Conservation (phyloP, 2,113 vertebrate species). For the Casuarius casuarius region DNA sequence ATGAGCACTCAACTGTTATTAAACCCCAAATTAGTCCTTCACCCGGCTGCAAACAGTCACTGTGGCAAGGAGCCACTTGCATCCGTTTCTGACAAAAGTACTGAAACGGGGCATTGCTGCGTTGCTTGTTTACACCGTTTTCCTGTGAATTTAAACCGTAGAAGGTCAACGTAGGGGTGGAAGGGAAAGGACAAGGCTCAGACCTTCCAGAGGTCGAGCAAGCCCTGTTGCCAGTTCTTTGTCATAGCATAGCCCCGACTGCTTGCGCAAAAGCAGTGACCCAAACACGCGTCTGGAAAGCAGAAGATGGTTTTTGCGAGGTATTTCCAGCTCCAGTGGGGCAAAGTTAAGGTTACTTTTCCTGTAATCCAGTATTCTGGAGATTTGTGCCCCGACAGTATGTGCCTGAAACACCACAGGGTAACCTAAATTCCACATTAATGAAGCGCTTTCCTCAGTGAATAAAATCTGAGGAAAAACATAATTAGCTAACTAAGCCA, state of each 20-base stretch:
- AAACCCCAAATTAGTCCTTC: background rate
- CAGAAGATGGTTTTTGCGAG: background rate
- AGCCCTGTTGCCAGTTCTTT: background rate
- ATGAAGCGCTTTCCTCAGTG: background rate
- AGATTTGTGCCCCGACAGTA: background rate
- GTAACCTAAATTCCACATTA: conserved; percentile 1
- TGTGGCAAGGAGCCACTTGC: accelerated
- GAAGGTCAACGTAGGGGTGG: background rate
- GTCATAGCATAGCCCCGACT: background rate
- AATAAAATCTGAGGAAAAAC: conserved; percentile 24
- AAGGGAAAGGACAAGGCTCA: background rate
- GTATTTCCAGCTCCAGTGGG: background rate
- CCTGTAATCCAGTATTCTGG: background rate
- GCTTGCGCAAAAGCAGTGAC: accelerated
- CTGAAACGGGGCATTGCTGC: background rate
- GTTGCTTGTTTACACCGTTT: background rate
- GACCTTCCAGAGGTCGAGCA: accelerated
- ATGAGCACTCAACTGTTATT: accelerated
- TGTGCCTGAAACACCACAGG: background rate
- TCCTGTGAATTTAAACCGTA: background rate
- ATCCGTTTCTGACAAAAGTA: background rate
- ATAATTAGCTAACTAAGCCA: conserved; percentile 17
- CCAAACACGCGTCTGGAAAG: background rate
- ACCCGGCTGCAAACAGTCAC: accelerated
- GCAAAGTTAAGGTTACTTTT: background rate